A percentile compares a stretch with the other conserved stretches of the same genome.
Evolutionary conservation across 2,113 vertebrate species (phyloP).

Genomic region (Vulpes lagopus): DNA sequence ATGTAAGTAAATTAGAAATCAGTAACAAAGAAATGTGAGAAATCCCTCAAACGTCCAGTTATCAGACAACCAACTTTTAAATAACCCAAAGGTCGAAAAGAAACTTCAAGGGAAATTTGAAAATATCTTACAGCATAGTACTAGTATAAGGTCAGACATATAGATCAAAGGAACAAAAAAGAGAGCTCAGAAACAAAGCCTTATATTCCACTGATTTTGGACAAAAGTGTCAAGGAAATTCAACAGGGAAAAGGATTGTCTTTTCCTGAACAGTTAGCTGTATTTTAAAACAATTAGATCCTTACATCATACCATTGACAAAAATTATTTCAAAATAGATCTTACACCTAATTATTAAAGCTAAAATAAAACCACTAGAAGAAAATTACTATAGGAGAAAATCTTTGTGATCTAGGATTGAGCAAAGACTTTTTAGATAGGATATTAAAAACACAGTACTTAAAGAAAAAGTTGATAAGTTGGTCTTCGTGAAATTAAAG

Average conservation of each 20-base stretch:
- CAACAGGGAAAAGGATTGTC: background rate
- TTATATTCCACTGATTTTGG: conserved; percentile 31
- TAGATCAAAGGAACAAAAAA: background rate
- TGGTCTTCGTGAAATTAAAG: conserved; percentile 19
- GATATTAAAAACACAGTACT: background rate
- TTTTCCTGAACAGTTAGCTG: background rate
- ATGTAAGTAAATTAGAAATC: conserved; percentile 26
- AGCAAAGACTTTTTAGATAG: background rate
- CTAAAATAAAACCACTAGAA: conserved; percentile 27
- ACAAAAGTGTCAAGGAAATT: conserved; percentile 25
- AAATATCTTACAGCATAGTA: background rate
- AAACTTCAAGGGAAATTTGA: conserved; percentile 39
- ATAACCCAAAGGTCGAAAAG: background rate
- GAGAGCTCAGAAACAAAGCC: background rate
- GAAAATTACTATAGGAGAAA: conserved; percentile 13
- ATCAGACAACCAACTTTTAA: conserved; percentile 22
- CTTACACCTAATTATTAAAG: background rate
- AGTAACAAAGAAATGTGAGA: background rate
- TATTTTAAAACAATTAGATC: background rate
- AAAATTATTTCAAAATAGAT: conserved; percentile 23
- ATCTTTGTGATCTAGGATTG: background rate
- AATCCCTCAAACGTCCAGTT: background rate
- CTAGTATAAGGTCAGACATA: background rate
- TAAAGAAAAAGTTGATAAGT: conserved; percentile 16
- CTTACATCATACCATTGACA: background rate